Conservation (phyloP, 2,888 invertebrate species). For the Luffia ferchaultella region DNA sequence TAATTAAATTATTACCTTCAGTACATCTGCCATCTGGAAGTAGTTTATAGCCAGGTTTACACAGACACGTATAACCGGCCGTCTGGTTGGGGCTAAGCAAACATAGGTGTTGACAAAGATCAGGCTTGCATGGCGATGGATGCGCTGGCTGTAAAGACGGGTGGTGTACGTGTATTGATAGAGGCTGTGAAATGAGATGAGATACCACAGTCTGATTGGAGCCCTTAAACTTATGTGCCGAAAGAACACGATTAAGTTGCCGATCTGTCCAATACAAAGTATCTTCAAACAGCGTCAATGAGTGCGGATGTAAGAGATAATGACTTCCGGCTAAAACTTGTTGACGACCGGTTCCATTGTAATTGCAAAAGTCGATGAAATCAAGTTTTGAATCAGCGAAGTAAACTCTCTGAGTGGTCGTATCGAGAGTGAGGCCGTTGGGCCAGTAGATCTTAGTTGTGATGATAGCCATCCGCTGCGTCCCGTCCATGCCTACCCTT, state of each 20-base stretch:
- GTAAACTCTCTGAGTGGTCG: conserved; percentile 91
- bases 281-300: conserved; percentile 94
- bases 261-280: conserved; percentile 97
- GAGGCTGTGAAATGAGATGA: conserved; percentile 92
- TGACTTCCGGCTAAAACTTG: conserved; percentile 90
- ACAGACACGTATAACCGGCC: conserved; percentile 85
- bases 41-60: conserved; percentile 85
- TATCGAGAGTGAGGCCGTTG: conserved; percentile 95
- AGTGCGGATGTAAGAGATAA: conserved; percentile 95
- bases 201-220: conserved; percentile 93
- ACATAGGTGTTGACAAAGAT: conserved; percentile 87
- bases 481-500: conserved; percentile 95
- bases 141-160: conserved; percentile 89
- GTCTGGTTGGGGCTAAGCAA: conserved; percentile 80
- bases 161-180: conserved; percentile 95
- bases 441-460: conserved; percentile 98
- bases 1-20: too few relatives aligned
- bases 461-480: conserved; percentile 83
- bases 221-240: conserved; percentile 92
- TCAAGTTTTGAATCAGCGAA: conserved; percentile 98
- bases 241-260: conserved; percentile 88
- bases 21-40: conserved; percentile 74
- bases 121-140: conserved; percentile 75
- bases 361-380: conserved; percentile 97
- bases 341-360: conserved; percentile 90